Percentiles rank a stretch among this genome's conserved stretches.
Evolutionary conservation across 2,797 vertebrate species (phyloP).

Genomic region (Holocentrus rufus): DNA sequence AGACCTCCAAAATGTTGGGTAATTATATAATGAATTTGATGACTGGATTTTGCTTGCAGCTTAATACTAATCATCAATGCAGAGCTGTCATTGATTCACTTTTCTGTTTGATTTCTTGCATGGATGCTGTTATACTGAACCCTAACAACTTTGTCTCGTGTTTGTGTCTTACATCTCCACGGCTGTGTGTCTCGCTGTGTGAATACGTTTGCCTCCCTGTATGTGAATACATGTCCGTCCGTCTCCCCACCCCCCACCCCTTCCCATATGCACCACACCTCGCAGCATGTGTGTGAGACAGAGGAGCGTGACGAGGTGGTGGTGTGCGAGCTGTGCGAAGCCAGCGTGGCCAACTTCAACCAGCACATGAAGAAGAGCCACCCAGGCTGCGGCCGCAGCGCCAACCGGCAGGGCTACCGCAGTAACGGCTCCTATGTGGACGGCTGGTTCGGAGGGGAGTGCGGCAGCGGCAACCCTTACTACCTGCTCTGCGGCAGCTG

Average conservation of each 20-base stretch:
- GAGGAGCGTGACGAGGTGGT: slow-evolving; percentile 97
- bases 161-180: slow-evolving; percentile 12
- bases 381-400: slow-evolving; percentile 94
- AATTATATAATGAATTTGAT: neutral
- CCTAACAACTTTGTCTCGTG: slow-evolving; percentile 1
- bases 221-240: slow-evolving; percentile 16
- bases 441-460: slow-evolving; percentile 98
- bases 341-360: slow-evolving; percentile 95
- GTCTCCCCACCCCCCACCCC: neutral
- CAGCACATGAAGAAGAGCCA: slow-evolving; percentile 99
- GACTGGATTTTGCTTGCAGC: slow-evolving; percentile 14
- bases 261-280: slow-evolving; percentile 20
- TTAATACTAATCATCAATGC: slow-evolving; percentile 6
- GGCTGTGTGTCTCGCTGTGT: slow-evolving; percentile 9
- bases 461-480: slow-evolving; percentile 97
- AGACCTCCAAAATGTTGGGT: neutral
- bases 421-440: slow-evolving; percentile 98
- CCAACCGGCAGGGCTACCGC: slow-evolving; percentile 96
- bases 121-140: neutral
- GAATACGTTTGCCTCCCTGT: slow-evolving; percentile 4
- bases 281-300: slow-evolving; percentile 96
- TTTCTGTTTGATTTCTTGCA: slow-evolving; percentile 5
- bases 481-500: slow-evolving; percentile 94
- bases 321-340: slow-evolving; percentile 95
- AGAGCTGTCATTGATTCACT: slow-evolving; percentile 8